Conservation (phyloP, 1,140 invertebrate genomes). For the Chlorops oryzae region DNA sequence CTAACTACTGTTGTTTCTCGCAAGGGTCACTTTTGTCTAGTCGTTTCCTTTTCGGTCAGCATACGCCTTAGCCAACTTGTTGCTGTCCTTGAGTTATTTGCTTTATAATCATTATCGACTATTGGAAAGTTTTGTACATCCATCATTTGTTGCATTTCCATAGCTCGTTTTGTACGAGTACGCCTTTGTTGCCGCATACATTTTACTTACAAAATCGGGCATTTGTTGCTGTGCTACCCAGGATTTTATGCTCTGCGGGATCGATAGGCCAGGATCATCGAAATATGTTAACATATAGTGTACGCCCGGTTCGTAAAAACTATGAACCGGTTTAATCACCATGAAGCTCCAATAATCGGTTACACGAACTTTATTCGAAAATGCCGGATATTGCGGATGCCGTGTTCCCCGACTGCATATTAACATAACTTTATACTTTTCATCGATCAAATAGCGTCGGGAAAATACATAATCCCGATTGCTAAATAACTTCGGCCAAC, state of each 20-base stretch:
- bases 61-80: slow-evolving; percentile 30
- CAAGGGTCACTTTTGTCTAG: too few species aligned
- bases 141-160: slow-evolving; percentile 37
- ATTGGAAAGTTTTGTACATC: slow-evolving; percentile 29
- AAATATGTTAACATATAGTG: slow-evolving; percentile 83
- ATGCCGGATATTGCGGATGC: slow-evolving; percentile 42
- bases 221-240: slow-evolving; percentile 58
- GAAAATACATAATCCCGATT: slow-evolving; percentile 85
- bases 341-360: slow-evolving; percentile 80
- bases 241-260: slow-evolving; percentile 58
- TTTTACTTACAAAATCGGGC: slow-evolving; percentile 45
- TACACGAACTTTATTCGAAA: slow-evolving; percentile 54
- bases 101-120: slow-evolving; percentile 35
- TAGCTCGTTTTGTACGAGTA: slow-evolving; percentile 35
- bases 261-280: slow-evolving; percentile 73
- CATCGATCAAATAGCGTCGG: slow-evolving; percentile 61
- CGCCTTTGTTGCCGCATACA: slow-evolving; percentile 43
- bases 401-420: slow-evolving; percentile 49
- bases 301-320: slow-evolving; percentile 48
- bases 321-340: slow-evolving; percentile 64
- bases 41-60: too few species aligned
- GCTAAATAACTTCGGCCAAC: slow-evolving; percentile 78
- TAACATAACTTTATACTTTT: slow-evolving; percentile 49
- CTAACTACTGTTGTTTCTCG: too few species aligned
- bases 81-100: slow-evolving; percentile 32